A percentile compares a stretch with the other conserved stretches of the same genome.
phyloP scores from a whole-genome alignment of 2,888 invertebrate genomes.

The Operophtera brumata region DNA sequence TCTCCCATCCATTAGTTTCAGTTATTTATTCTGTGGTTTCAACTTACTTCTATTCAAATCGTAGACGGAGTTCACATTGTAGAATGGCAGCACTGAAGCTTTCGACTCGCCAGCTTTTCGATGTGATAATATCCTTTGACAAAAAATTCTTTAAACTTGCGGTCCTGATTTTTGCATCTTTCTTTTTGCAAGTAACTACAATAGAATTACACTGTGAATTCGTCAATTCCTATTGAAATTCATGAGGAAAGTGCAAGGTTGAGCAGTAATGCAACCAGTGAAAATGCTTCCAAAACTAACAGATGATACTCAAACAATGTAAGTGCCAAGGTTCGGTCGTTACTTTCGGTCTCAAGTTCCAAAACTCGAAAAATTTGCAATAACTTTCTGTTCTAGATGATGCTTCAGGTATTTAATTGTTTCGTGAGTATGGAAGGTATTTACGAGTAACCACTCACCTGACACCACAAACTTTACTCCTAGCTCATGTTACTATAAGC shows the following conservation, averaged over 20 bases:
- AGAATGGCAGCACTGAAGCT: too few relatives aligned
- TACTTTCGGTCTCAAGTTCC: slow-evolving; percentile 18
- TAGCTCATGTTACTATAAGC: too few relatives aligned
- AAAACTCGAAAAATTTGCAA: neutral
- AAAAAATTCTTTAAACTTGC: too few relatives aligned
- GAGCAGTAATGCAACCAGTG: slow-evolving; percentile 61
- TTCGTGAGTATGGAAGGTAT: neutral
- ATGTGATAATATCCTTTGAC: too few relatives aligned
- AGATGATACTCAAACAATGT: slow-evolving; percentile 75
- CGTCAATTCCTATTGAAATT: slow-evolving; percentile 45
- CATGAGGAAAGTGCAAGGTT: slow-evolving; percentile 57
- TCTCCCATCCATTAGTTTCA: too few relatives aligned
- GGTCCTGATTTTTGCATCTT: slow-evolving; percentile 50
- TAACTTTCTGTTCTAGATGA: slow-evolving; percentile 47
- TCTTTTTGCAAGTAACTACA: slow-evolving; percentile 46
- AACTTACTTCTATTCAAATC: too few relatives aligned
- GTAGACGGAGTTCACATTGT: too few relatives aligned
- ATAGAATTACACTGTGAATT: slow-evolving; percentile 37
- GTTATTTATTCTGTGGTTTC: too few relatives aligned
- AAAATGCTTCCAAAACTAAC: slow-evolving; percentile 71
- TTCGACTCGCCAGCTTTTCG: too few relatives aligned
- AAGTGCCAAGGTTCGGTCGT: slow-evolving; percentile 47
- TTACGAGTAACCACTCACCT: slow-evolving; percentile 23
- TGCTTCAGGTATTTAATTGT: neutral
- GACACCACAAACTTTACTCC: slow-evolving; percentile 8